Evolutionary conservation across 2,888 invertebrate genomes (phyloP).

Genomic region (Mythimna pallens): DNA sequence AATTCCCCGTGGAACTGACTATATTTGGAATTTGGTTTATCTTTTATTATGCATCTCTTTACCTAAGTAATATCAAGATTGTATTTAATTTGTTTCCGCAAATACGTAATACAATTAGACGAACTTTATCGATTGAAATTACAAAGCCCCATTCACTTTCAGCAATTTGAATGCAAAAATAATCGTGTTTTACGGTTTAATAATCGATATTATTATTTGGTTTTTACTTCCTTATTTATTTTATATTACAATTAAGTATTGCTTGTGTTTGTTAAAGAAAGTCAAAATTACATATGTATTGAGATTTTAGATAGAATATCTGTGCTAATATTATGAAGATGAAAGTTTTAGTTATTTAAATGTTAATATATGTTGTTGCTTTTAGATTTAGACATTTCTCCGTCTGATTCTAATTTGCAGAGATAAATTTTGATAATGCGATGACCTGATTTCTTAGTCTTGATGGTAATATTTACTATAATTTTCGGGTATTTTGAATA

Average conservation of each 20-base stretch:
- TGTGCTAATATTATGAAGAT: constrained; percentile 19
- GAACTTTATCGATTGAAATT: constrained; percentile 34
- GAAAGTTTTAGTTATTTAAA: constrained; percentile 34
- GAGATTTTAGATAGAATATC: constrained; percentile 20
- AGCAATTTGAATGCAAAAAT: constrained; percentile 20
- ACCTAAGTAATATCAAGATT: constrained; percentile 22
- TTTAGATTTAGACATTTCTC: constrained; percentile 5
- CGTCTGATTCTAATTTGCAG: neutral
- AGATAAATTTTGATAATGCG: neutral
- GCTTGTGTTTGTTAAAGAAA: constrained; percentile 41
- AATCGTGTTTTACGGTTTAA: constrained; percentile 34
- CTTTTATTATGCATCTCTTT: constrained; percentile 1
- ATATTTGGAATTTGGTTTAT: neutral
- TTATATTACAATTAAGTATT: constrained; percentile 28
- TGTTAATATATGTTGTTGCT: neutral
- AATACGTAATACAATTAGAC: constrained; percentile 46
- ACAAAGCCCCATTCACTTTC: constrained; percentile 51
- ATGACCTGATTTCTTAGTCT: neutral
- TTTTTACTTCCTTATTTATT: constrained; percentile 49
- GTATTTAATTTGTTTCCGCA: constrained; percentile 33
- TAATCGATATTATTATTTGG: constrained; percentile 28
- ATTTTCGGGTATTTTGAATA: neutral
- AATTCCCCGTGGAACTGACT: neutral
- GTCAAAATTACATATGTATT: constrained; percentile 46
- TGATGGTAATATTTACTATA: neutral